Conservation (phyloP, 37 sponge, comb jelly and placozoan species). For the Beroe ovata region DNA sequence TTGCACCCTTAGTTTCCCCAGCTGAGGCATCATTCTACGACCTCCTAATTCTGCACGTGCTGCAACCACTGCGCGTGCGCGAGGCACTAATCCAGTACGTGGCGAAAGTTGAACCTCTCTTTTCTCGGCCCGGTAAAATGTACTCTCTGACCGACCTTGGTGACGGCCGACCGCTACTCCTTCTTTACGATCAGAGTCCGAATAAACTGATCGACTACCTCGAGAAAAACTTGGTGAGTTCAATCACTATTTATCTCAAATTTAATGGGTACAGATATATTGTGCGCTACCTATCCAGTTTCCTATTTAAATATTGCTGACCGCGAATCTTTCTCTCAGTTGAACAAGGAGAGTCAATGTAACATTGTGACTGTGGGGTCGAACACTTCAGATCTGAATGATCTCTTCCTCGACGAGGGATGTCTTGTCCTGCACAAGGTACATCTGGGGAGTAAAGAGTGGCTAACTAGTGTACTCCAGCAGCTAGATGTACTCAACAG, state of each 20-base stretch:
- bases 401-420: conserved; percentile 28
- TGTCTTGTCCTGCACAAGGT: conserved; percentile 60
- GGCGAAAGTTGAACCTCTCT: conserved; percentile 11
- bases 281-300: neutral
- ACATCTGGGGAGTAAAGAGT: conserved; percentile 42
- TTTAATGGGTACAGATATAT: too few relatives aligned
- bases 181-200: conserved; percentile 18
- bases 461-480: conserved; percentile 3
- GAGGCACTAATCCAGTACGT: conserved; percentile 45
- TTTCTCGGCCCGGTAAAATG: neutral
- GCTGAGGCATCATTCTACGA: conserved; percentile 62
- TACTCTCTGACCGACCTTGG: conserved; percentile 1
- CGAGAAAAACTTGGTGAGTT: conserved; percentile 47
- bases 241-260: too few relatives aligned
- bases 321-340: neutral
- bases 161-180: neutral
- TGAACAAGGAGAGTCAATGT: neutral
- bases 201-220: conserved; percentile 50
- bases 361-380: conserved; percentile 35
- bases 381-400: conserved; percentile 27
- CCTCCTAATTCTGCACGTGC: conserved; percentile 52
- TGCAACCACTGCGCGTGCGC: conserved; percentile 49
- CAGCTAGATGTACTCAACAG: conserved; percentile 46
- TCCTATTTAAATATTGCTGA: neutral
- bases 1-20: neutral